Conservation (phyloP, 2,797 vertebrate species). For the Cyprinodon diabolis region DNA sequence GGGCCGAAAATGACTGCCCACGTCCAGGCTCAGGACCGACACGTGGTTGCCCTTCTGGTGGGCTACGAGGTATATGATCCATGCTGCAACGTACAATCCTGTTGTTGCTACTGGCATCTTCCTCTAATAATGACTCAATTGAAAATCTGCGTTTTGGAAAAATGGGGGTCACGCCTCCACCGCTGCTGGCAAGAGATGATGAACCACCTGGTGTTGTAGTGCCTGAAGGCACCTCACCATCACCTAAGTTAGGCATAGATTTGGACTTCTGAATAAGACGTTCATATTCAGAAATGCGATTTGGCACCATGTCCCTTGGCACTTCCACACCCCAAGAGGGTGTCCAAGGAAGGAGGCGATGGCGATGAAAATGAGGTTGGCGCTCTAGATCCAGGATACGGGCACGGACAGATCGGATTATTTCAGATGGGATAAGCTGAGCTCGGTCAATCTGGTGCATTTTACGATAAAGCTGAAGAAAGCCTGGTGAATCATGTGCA, state of each 20-base stretch:
- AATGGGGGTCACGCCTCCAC: constrained; percentile 65
- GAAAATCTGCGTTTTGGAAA: constrained; percentile 92
- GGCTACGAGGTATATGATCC: constrained; percentile 75
- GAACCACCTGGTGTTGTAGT: constrained; percentile 85
- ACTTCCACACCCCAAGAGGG: constrained; percentile 88
- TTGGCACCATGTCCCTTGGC: constrained; percentile 92
- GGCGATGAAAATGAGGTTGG: constrained; percentile 84
- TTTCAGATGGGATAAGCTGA: constrained; percentile 91
- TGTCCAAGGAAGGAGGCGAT: constrained; percentile 83
- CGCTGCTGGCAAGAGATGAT: constrained; percentile 84
- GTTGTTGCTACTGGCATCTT: constrained; percentile 80
- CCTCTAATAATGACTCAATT: constrained; percentile 94
- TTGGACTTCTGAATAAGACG: constrained; percentile 96
- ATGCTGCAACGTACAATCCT: constrained; percentile 45
- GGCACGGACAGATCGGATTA: constrained; percentile 96
- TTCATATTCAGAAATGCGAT: constrained; percentile 93
- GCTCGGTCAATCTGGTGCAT: constrained; percentile 98
- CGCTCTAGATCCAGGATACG: constrained; percentile 93
- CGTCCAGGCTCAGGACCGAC: constrained; percentile 80
- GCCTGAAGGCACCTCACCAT: constrained; percentile 85
- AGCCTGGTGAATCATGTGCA: constrained; percentile 90
- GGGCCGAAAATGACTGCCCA: constrained; percentile 52
- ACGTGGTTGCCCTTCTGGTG: constrained; percentile 83
- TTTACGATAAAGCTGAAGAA: constrained; percentile 96
- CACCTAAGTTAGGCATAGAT: constrained; percentile 96